A percentile compares a stretch with the other conserved stretches of the same genome.
Evolutionary conservation across 1,140 invertebrate species (phyloP).

Genomic region (Drosophila leontia): DNA sequence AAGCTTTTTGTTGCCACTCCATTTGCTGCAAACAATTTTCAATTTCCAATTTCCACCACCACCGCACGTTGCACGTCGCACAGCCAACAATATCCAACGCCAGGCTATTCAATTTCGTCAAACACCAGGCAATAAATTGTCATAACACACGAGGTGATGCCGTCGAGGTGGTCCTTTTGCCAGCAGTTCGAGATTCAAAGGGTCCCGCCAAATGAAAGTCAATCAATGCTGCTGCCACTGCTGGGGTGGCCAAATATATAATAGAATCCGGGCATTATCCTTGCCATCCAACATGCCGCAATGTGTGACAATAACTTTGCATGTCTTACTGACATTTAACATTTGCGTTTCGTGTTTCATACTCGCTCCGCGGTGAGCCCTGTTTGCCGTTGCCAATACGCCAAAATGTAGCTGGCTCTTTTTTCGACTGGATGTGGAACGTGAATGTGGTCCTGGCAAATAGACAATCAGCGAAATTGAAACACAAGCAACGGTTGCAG

Average conservation of each 20-base stretch:
- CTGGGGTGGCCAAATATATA: conserved; percentile 30
- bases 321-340: conserved; percentile 81
- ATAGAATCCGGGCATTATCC: conserved; percentile 36
- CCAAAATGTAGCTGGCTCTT: conserved; percentile 36
- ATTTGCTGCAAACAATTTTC: conserved; percentile 49
- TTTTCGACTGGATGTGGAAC: conserved; percentile 21
- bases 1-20: conserved; percentile 30
- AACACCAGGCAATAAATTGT: conserved; percentile 77
- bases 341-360: conserved; percentile 79
- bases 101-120: conserved; percentile 73
- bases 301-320: conserved; percentile 78
- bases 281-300: conserved; percentile 55
- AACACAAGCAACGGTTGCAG: conserved; percentile 58
- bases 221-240: conserved; percentile 39
- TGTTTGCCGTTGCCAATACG: conserved; percentile 35
- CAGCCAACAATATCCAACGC: conserved; percentile 28
- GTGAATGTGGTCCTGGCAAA: conserved; percentile 43
- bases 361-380: conserved; percentile 20
- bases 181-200: conserved; percentile 33
- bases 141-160: conserved; percentile 55
- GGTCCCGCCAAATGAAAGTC: conserved; percentile 24
- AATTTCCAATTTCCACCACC: conserved; percentile 65
- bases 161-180: conserved; percentile 10
- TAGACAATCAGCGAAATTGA: conserved; percentile 71
- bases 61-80: conserved; percentile 15